Base-by-base conservation (phyloP, 2,888 invertebrate genomes). In the Chrysodeixis includens region DNA sequence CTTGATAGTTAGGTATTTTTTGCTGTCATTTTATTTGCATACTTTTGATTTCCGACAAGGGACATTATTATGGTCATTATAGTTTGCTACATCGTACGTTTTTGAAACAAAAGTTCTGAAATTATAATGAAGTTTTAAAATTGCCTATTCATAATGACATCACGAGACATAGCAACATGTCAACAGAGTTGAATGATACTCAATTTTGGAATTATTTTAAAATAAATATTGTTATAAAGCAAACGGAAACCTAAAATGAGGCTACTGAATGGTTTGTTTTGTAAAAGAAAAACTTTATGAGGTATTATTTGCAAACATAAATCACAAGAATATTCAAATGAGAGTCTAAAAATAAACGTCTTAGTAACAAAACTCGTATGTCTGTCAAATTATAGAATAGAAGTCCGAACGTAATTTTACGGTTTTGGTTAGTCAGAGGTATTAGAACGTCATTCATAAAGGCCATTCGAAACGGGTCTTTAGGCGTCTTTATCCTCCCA, bases 1-100 rank as follows among this genome's bases (percentile, higher is more conserved):
- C 46, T 58, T 70, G 40, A 0, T 57, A 68, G 18, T 54, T 55
- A 40, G 40, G n/a, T 40, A n/a, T 74, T 74, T n/a, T 76, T 66
- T 71, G 51, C 26, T 26, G 26, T 57, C 54, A 62, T 66, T 76
- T 66, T 66, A 60, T 76, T 60, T 51, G 22, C 35, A 62, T 62
- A 62, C 49, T 26, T 64, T 58, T 62, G 26, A 12, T 59, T 62
- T 74, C 74, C 73, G 62, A 46, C 26, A 60, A 14, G 22, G 56
- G 16, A 40, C n/a, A 16, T 51, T 7, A 58, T 65, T 56, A 16
- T 65, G 55, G 18, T 22, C 22, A 55, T 5, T 65, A 58, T 56
- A 32, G 18, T 65, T 61, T 52, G 52, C 56, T 58, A 65, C 26
- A 53, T 14, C 16, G 26, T 18, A 59, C 16, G 44, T 1, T 58